These are phyloP conservation scores for Lydus trimaculatus DNA, from an alignment of 2,888 invertebrate genomes.

Conservation along the genomic window DNA sequence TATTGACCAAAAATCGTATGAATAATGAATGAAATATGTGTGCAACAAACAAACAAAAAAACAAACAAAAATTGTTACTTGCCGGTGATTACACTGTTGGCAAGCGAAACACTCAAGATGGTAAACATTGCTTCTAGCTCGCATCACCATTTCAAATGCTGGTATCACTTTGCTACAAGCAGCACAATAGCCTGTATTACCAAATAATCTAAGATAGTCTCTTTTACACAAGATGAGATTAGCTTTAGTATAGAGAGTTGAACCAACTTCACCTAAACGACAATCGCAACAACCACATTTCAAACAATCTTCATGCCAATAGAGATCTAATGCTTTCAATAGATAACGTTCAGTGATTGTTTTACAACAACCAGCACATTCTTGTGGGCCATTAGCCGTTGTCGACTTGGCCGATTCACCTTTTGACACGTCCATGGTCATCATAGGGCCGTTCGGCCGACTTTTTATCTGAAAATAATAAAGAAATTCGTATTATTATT, in stretches of 20 bases:
- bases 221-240: conserved; percentile 95
- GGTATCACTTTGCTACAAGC: conserved; percentile 98
- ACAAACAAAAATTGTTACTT: conserved; percentile 48
- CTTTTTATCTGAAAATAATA: conserved; percentile 55
- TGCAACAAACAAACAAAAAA: neutral
- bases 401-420: conserved; percentile 66
- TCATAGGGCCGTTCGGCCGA: conserved; percentile 65
- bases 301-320: conserved; percentile 98
- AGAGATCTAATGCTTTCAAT: conserved; percentile 90
- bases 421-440: conserved; percentile 91
- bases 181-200: conserved; percentile 95
- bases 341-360: conserved; percentile 91
- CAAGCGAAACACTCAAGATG: conserved; percentile 98
- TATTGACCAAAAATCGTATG: conserved; percentile 16
- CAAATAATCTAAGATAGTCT: conserved; percentile 96
- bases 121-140: conserved; percentile 95
- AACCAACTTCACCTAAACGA: conserved; percentile 94
- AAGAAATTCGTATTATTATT: neutral
- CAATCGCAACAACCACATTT: conserved; percentile 98
- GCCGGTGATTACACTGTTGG: conserved; percentile 99
- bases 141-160: conserved; percentile 99
- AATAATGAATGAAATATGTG: conserved; percentile 10
- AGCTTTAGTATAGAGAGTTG: conserved; percentile 93
- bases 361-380: conserved; percentile 95
- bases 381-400: conserved; percentile 66